These are phyloP conservation scores for Corapipo altera DNA, from an alignment of 2,113 vertebrate species.

Conservation along the genomic window DNA sequence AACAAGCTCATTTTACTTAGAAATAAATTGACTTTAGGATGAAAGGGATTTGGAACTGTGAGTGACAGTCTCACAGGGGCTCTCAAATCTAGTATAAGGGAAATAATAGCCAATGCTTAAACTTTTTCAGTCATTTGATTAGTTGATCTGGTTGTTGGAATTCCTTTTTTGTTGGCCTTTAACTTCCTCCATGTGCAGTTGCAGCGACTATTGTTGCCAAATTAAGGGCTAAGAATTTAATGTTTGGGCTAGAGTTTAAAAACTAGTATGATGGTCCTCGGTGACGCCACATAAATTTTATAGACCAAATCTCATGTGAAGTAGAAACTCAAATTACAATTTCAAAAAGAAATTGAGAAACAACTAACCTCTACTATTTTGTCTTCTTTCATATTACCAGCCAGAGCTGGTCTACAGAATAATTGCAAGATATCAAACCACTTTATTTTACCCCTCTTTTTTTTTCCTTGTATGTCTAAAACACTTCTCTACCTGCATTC, in stretches of 20 bases:
- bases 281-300: not conserved
- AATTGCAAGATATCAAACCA: not conserved
- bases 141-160: not conserved
- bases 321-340: not conserved
- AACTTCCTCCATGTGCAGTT: not conserved
- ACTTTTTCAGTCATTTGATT: not conserved
- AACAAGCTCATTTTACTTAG: not conserved
- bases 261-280: not conserved
- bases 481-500: not conserved
- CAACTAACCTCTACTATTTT: not conserved
- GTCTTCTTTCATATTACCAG: not conserved
- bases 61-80: not conserved
- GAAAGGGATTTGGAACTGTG: not conserved
- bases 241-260: not conserved
- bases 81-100: not conserved
- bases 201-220: not conserved
- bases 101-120: not conserved
- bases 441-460: rapidly evolving
- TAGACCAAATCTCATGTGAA: not conserved
- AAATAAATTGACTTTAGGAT: not conserved
- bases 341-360: not conserved
- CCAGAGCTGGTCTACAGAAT: not conserved
- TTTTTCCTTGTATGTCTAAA: not conserved
- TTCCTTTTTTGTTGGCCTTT: not conserved
- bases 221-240: not conserved